Conservation (phyloP, 2,888 invertebrate species). For the Cylloceria caligata region DNA sequence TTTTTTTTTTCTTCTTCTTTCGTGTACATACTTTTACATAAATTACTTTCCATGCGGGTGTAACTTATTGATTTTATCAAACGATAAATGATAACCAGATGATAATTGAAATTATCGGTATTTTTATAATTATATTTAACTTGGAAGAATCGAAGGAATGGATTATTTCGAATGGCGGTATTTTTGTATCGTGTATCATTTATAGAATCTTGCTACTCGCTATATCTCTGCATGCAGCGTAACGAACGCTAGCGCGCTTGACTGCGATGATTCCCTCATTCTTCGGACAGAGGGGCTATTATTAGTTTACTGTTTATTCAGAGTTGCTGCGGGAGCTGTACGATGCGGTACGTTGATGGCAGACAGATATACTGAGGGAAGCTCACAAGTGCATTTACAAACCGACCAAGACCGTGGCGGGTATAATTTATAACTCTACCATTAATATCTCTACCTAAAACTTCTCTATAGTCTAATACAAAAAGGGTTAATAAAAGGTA, state of each 20-base stretch:
- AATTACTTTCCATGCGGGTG: too few relatives aligned
- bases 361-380: constrained; percentile 23
- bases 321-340: constrained; percentile 38
- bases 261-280: constrained; percentile 50
- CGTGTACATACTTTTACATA: too few relatives aligned
- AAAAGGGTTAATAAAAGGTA: background rate
- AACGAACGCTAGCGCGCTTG: background rate
- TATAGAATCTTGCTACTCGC: background rate
- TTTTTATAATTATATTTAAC: too few relatives aligned
- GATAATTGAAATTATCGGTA: too few relatives aligned
- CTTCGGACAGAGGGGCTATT: constrained; percentile 61
- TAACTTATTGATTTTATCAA: too few relatives aligned
- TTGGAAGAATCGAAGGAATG: too few relatives aligned
- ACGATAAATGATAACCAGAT: too few relatives aligned
- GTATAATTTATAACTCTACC: background rate
- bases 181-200: too few relatives aligned
- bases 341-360: constrained; percentile 15
- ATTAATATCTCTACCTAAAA: too few relatives aligned
- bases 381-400: constrained; percentile 49
- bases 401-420: background rate
- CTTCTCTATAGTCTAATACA: too few relatives aligned
- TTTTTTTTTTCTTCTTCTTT: too few relatives aligned
- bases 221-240: background rate
- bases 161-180: too few relatives aligned
- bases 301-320: constrained; percentile 68